Conservation (phyloP, 2,113 vertebrate genomes). For the Grammomys surdaster region DNA sequence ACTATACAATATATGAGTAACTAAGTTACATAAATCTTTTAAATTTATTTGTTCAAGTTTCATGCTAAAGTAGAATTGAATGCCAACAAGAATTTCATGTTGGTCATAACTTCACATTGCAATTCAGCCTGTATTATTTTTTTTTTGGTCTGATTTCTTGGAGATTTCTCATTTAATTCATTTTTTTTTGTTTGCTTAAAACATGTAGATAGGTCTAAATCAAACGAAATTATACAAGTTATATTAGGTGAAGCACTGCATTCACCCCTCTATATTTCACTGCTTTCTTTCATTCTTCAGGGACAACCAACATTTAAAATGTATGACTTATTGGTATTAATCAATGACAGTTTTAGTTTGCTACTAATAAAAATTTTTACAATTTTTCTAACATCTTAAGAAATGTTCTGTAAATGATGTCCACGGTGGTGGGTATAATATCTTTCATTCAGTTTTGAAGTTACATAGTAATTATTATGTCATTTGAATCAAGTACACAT, state of each 20-base stretch:
- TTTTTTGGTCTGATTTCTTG: neutral
- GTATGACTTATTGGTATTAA: neutral
- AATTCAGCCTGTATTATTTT: neutral
- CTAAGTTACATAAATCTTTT: neutral
- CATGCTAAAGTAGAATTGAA: neutral
- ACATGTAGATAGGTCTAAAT: neutral
- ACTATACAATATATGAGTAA: neutral
- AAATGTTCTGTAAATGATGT: neutral
- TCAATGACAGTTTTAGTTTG: neutral
- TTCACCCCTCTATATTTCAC: neutral
- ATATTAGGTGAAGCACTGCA: too few species aligned
- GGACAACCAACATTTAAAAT: neutral
- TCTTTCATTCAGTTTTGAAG: neutral
- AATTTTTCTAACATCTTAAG: neutral
- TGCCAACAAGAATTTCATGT: neutral
- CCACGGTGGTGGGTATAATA: neutral
- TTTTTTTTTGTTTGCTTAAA: neutral
- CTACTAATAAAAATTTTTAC: neutral
- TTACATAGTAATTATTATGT: neutral
- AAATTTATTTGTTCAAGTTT: neutral
- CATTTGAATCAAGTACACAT: neutral
- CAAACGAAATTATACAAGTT: neutral
- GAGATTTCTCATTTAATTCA: neutral
- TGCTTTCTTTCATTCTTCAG: neutral
- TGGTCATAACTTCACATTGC: neutral